These are phyloP conservation scores for Anadara kagoshimensis DNA, from an alignment of 1,140 invertebrate genomes.

Conservation along the genomic window DNA sequence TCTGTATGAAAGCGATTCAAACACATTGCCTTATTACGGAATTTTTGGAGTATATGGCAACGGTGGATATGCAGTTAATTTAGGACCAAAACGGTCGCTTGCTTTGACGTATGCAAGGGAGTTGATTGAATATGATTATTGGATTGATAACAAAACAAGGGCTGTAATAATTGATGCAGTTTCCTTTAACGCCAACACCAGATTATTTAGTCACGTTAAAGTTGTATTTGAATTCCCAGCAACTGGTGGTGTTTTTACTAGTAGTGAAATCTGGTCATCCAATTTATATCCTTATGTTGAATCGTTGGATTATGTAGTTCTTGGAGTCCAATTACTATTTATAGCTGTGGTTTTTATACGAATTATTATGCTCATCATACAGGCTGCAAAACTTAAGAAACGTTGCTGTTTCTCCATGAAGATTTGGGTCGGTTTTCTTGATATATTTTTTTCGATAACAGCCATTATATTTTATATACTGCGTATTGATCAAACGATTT, in stretches of 20 bases:
- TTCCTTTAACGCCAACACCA: constrained; percentile 73
- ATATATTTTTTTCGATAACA: background rate
- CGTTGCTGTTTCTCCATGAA: background rate
- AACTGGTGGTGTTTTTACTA: constrained; percentile 57
- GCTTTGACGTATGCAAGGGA: constrained; percentile 51
- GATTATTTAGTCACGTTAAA: constrained; percentile 69
- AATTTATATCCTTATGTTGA: constrained; percentile 21
- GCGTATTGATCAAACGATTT: background rate
- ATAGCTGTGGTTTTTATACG: background rate
- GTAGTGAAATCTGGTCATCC: background rate
- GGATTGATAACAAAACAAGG: constrained; percentile 75
- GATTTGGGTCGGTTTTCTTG: background rate
- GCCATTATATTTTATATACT: background rate
- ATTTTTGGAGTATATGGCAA: constrained; percentile 10
- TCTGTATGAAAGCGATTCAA: background rate
- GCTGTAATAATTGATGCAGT: constrained; percentile 76
- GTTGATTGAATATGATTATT: constrained; percentile 62
- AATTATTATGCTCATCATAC: background rate
- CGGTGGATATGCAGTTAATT: constrained; percentile 18
- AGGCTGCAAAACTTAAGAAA: background rate
- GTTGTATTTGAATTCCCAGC: constrained; percentile 72
- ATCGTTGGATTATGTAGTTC: constrained; percentile 8
- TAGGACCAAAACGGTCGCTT: constrained; percentile 26
- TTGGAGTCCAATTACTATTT: constrained; percentile 6
- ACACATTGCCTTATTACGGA: constrained; percentile 4